A percentile compares a stretch with the other conserved stretches of the same genome.
phyloP scores from a whole-genome alignment of 2,113 vertebrate species.

The Rhinopomastus cyanomelas region DNA sequence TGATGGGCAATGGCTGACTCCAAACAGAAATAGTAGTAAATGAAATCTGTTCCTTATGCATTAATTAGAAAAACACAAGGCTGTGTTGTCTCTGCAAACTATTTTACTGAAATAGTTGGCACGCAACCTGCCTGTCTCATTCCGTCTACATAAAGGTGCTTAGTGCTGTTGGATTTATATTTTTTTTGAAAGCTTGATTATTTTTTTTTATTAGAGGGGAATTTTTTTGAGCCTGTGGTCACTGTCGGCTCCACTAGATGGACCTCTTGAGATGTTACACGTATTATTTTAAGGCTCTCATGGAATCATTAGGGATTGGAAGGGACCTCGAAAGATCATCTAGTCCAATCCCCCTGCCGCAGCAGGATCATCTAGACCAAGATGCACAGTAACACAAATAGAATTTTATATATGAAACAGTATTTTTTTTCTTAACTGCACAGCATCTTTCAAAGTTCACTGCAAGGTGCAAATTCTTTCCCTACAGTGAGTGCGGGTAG shows the following conservation, averaged over 20 bases:
- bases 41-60: not conserved
- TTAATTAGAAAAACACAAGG: not conserved
- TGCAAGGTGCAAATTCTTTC: not conserved
- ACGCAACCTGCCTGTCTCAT: not conserved
- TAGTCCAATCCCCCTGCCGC: no score
- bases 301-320: no score
- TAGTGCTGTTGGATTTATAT: not conserved
- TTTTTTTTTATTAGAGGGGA: not conserved
- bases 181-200: not conserved
- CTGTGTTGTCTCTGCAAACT: not conserved
- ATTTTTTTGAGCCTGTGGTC: not conserved
- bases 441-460: not conserved
- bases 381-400: no score
- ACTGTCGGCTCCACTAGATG: conserved; percentile 62
- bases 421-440: not conserved
- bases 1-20: not conserved
- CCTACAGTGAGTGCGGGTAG: not conserved
- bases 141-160: accelerated
- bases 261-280: conserved; percentile 20
- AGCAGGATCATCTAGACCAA: no score
- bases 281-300: no score
- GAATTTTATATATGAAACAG: not conserved
- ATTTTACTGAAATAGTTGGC: not conserved
- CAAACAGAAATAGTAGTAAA: not conserved
- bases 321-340: no score